Evolutionary conservation across 2,888 invertebrate species (phyloP).

Genomic region (Heliconius ethilla): DNA sequence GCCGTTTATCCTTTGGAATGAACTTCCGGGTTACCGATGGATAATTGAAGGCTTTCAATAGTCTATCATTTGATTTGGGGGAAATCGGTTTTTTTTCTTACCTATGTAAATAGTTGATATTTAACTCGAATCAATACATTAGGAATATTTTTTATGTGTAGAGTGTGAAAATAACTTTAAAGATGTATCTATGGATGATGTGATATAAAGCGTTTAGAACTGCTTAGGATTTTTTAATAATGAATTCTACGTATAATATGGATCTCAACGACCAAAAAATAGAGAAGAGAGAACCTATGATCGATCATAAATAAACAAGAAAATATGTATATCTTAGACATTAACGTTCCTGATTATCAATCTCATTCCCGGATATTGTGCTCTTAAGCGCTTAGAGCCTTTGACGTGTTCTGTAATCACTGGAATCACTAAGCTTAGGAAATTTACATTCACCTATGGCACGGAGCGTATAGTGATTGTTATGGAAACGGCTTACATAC

Average conservation of each 20-base stretch:
- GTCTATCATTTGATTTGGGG: conserved; percentile 11
- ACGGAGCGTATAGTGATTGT: neutral
- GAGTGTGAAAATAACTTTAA: no score
- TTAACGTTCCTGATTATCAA: neutral
- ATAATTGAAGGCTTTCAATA: conserved; percentile 29
- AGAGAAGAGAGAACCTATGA: no score
- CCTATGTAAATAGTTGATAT: neutral
- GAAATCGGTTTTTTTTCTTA: neutral
- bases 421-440: neutral
- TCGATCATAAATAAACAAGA: neutral
- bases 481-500: neutral
- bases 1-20: conserved; percentile 58
- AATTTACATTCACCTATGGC: conserved; percentile 1
- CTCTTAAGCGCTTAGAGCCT: conserved; percentile 11
- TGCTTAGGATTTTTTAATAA: no score
- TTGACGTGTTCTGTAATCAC: conserved; percentile 4
- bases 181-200: no score
- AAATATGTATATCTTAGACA: neutral
- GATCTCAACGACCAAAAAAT: no score
- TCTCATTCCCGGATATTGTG: conserved; percentile 11
- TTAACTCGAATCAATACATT: no score
- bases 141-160: no score
- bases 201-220: no score
- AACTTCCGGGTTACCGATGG: conserved; percentile 38
- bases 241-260: no score